Percentiles rank a stretch among this genome's conserved stretches.
phyloP scores from a whole-genome alignment of 1,140 invertebrate genomes.

The Drosophila bocki region DNA sequence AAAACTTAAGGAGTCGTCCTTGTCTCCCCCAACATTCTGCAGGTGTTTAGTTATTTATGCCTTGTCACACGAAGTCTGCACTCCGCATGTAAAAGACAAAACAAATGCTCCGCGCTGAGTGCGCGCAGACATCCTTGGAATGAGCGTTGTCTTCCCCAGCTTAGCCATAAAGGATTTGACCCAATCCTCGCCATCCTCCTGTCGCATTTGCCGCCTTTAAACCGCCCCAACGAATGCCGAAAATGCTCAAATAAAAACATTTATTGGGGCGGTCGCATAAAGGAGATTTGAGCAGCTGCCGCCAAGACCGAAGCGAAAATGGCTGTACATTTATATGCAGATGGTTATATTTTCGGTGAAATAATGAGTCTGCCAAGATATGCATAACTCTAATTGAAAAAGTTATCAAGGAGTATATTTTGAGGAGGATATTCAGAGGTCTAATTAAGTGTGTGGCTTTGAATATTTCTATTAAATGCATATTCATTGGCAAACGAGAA shows the following conservation, averaged over 20 bases:
- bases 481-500: neutral
- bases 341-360: constrained; percentile 3
- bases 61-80: constrained; percentile 72
- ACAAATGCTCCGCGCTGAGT: constrained; percentile 62
- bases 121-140: constrained; percentile 37
- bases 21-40: constrained; percentile 63
- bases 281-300: constrained; percentile 42
- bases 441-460: constrained; percentile 26
- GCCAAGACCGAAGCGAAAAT: constrained; percentile 18
- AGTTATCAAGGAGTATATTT: constrained; percentile 16
- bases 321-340: constrained; percentile 32
- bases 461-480: constrained; percentile 2
- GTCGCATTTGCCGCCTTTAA: constrained; percentile 46
- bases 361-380: constrained; percentile 36
- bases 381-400: constrained; percentile 49
- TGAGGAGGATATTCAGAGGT: neutral
- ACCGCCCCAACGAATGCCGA: constrained; percentile 16
- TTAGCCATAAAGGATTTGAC: constrained; percentile 57
- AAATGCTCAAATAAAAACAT: constrained; percentile 63
- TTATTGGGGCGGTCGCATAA: constrained; percentile 56
- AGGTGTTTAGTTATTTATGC: constrained; percentile 83
- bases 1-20: constrained; percentile 26
- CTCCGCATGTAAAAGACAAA: constrained; percentile 57
- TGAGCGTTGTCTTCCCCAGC: constrained; percentile 1
- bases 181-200: constrained; percentile 42